phyloP scores from a whole-genome alignment of 2,113 vertebrate genomes.

The Enhydra lutris region DNA sequence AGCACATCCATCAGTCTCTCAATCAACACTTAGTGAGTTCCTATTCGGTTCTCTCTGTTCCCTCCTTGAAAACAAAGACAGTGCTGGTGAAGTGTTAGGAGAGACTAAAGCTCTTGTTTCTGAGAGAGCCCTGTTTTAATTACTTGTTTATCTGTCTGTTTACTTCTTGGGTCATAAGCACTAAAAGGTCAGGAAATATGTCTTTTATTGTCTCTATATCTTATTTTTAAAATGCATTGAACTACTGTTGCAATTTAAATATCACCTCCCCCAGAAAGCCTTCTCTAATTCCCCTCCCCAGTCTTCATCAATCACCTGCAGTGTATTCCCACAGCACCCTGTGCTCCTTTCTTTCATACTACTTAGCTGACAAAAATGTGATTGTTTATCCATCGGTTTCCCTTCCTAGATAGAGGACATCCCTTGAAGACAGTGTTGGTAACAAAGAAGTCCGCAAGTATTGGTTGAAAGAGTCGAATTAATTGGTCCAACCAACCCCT shows the following conservation, averaged over 20 bases:
- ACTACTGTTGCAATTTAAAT: background rate
- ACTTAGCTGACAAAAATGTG: background rate
- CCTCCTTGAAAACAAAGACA: background rate
- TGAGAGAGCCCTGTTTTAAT: background rate
- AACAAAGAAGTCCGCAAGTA: background rate
- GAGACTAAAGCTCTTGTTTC: background rate
- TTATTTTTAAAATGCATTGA: background rate
- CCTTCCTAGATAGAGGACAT: background rate
- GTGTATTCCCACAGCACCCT: no score
- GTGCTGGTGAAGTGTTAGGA: background rate
- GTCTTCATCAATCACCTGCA: background rate
- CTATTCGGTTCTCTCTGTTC: background rate
- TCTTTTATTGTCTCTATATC: background rate
- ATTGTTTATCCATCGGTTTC: background rate
- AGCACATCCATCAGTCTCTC: background rate
- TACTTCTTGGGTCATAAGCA: background rate
- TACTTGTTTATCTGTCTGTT: background rate
- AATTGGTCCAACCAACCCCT: no score
- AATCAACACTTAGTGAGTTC: fast-evolving
- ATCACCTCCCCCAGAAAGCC: background rate
- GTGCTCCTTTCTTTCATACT: background rate
- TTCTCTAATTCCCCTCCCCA: background rate
- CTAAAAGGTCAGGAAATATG: background rate
- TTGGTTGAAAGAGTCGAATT: background rate
- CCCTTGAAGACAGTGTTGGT: background rate